A percentile compares a stretch with the other conserved stretches of the same genome.
These are phyloP conservation scores for Anolis sagrei DNA, from an alignment of 2,113 vertebrate species.

Conservation along the genomic window DNA sequence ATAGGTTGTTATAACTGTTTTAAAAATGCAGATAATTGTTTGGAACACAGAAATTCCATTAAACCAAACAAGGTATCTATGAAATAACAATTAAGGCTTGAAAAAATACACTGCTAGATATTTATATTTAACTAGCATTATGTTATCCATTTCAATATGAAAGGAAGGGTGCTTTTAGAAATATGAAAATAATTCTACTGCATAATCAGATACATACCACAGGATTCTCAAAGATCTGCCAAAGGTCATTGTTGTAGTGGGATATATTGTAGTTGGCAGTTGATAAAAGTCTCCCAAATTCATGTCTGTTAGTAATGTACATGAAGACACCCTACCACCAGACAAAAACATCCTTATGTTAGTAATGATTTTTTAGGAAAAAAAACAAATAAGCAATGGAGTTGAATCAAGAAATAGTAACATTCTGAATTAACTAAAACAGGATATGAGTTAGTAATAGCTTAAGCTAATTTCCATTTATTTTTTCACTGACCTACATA, in stretches of 20 bases:
- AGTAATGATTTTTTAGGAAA: slow-evolving; percentile 39
- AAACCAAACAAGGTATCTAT: background rate
- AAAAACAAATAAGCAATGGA: background rate
- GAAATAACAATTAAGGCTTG: background rate
- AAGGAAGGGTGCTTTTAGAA: background rate
- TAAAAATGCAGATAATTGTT: too few species aligned
- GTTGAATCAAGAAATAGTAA: background rate
- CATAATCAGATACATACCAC: slow-evolving; percentile 83
- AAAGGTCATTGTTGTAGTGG: slow-evolving; percentile 94
- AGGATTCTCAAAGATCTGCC: slow-evolving; percentile 99
- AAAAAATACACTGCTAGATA: background rate
- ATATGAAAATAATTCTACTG: background rate
- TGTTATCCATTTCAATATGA: background rate
- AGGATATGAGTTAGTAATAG: background rate
- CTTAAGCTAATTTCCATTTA: background rate
- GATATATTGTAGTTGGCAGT: slow-evolving; percentile 96
- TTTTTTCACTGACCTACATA: background rate
- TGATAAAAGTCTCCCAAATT: slow-evolving; percentile 95
- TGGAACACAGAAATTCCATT: background rate
- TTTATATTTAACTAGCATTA: background rate
- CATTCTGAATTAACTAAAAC: background rate
- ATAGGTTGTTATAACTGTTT: background rate
- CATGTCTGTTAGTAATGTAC: slow-evolving; percentile 95
- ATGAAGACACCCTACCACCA: slow-evolving; percentile 92
- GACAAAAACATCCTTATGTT: slow-evolving; percentile 69